Evolutionary conservation across 2,888 invertebrate genomes (phyloP), one percentile per base, ranked within the genome.

Genomic region (Trypoxylon attenuatum): DNA sequence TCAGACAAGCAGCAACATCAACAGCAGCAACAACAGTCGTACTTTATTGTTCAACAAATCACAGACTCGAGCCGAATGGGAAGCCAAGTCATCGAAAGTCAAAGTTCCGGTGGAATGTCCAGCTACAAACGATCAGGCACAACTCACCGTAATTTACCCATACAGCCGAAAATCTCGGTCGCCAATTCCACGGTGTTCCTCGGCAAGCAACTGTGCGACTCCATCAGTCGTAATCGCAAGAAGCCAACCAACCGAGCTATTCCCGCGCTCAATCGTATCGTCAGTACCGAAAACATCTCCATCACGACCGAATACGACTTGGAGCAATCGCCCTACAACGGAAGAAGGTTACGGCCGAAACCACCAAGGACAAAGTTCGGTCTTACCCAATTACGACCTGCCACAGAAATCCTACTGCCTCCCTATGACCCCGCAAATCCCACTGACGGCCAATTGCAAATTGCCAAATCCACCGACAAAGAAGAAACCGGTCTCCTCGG

Each of bases 41-140:
- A 81, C 60, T 79, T 84, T 73, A 79, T 84, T 64, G 73, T 85
- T 72, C 80, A 84, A 56, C 82, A 81, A 50, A 68, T 82, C 72
- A 16, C 82, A 53, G 76, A 77, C 18, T 51, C 80, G 49, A n/a
- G 53, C n/a, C 65, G 70, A 69, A 56, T 71, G 57, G 21, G 58
- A 58, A 57, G 46, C 16, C 67, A 68, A 63, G 55, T 66, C 51
- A 23, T 46, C 61, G 76, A 76, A 42, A 62, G 59, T 19, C 71
- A 73, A 66, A 71, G 38, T 45, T 42, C 62, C 42, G 10, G 60
- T 19, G n/a, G 74, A 56, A 29, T 76, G 69, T 49, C 69, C 71
- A 77, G 76, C 53, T 71, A 71, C 27, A 77, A 80, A 63, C 60
- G 74, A 69, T 71, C 77, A 74, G 69, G 61, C 65, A 60, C 76